Evolutionary conservation across 2,113 vertebrate species (phyloP).

Genomic region (Pantherophis guttatus): DNA sequence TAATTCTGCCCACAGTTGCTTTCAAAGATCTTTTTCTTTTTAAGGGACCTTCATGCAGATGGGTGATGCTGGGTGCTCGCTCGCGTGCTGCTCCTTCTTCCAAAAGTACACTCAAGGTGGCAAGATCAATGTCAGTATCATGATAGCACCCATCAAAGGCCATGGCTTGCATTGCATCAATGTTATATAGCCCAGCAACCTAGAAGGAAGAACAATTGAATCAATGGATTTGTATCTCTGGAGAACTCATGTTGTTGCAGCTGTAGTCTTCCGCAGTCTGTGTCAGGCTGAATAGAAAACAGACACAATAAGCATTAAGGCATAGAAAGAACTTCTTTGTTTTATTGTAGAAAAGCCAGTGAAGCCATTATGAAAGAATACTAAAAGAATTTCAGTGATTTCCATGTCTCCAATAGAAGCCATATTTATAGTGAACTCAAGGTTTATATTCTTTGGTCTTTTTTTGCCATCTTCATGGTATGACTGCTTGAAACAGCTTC

Average conservation of each 20-base stretch:
- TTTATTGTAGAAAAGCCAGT: neutral
- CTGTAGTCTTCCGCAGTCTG: neutral
- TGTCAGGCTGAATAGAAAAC: neutral
- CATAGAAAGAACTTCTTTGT: neutral
- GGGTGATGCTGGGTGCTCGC: constrained; percentile 56
- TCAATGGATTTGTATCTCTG: neutral
- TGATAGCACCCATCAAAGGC: constrained; percentile 86
- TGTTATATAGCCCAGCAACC: constrained; percentile 74
- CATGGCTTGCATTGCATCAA: constrained; percentile 80
- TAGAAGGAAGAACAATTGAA: constrained; percentile 56
- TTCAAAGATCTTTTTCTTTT: constrained; percentile 76
- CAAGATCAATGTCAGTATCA: constrained; percentile 72
- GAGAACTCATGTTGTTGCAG: constrained; percentile 4
- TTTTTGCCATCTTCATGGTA: neutral
- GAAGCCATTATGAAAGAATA: neutral
- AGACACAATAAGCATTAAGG: neutral
- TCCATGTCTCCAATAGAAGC: neutral
- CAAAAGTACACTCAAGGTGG: constrained; percentile 56
- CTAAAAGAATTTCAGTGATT: neutral
- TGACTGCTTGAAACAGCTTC: neutral
- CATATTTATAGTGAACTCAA: neutral
- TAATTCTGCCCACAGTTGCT: constrained; percentile 75
- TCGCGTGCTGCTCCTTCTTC: constrained; percentile 56
- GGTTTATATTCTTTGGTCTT: neutral
- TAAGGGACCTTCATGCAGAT: constrained; percentile 53